Conservation (phyloP, 1,140 invertebrate species). For the Cephus cinctus region DNA sequence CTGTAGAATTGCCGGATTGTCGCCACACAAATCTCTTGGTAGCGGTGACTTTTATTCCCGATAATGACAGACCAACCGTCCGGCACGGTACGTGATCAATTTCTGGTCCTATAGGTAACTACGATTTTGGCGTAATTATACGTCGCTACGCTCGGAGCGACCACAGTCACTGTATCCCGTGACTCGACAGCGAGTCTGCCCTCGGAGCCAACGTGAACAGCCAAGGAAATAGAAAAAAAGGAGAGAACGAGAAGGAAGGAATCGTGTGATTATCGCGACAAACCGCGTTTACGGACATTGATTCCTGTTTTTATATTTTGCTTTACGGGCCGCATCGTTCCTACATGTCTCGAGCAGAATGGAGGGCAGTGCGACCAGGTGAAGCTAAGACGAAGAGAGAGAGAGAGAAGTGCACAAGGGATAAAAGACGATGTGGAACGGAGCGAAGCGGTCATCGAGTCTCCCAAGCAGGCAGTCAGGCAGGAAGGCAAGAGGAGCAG, state of each 20-base stretch:
- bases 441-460: slow-evolving; percentile 13
- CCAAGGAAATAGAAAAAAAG: no score
- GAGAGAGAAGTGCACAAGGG: not conserved
- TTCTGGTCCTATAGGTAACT: slow-evolving; percentile 39
- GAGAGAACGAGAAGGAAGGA: no score
- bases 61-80: slow-evolving; percentile 52
- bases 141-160: slow-evolving; percentile 1
- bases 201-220: no score
- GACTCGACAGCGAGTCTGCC: not conserved
- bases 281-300: slow-evolving; percentile 18
- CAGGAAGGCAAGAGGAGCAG: slow-evolving; percentile 42
- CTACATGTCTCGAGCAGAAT: not conserved
- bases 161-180: not conserved
- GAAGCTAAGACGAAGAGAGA: not conserved
- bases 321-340: no score
- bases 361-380: not conserved
- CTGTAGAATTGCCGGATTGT: slow-evolving; percentile 44
- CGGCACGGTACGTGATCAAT: slow-evolving; percentile 52
- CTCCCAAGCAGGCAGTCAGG: no score
- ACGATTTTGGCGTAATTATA: slow-evolving; percentile 55
- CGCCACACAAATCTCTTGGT: slow-evolving; percentile 49
- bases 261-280: slow-evolving; percentile 15
- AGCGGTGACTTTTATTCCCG: slow-evolving; percentile 58
- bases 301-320: no score
- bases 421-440: not conserved